Conservation (phyloP, 2,113 vertebrate genomes). For the Paedocypris sp. region DNA sequence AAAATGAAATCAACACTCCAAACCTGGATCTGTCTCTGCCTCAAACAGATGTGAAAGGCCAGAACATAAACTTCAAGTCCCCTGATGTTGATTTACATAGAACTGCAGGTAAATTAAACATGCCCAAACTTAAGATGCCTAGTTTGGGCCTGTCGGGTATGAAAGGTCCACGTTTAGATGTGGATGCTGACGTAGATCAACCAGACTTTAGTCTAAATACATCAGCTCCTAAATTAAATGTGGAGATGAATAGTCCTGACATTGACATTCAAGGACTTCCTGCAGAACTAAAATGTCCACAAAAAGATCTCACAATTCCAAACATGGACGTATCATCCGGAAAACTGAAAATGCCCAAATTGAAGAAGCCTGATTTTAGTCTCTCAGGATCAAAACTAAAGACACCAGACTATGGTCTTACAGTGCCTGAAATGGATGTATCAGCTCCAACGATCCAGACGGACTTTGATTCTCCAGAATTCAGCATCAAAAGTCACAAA, state of each 20-base stretch:
- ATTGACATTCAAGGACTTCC: slow-evolving; percentile 35
- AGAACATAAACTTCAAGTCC: slow-evolving; percentile 38
- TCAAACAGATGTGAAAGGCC: slow-evolving; percentile 22
- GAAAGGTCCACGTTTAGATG: slow-evolving; percentile 36
- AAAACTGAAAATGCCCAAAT: slow-evolving; percentile 30
- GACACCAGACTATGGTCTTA: slow-evolving; percentile 30
- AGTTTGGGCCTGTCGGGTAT: slow-evolving; percentile 21
- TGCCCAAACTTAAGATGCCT: slow-evolving; percentile 40
- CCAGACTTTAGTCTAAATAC: slow-evolving; percentile 13
- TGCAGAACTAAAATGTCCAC: slow-evolving; percentile 20
- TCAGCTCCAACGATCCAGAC: slow-evolving; percentile 44
- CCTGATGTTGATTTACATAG: slow-evolving; percentile 37
- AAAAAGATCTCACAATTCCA: slow-evolving; percentile 17
- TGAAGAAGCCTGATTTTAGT: slow-evolving; percentile 19
- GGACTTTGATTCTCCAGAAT: slow-evolving; percentile 33
- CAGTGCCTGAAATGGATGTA: slow-evolving; percentile 35
- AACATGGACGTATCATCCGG: slow-evolving; percentile 16
- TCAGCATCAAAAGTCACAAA: background rate
- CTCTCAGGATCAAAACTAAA: slow-evolving; percentile 29
- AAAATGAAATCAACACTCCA: slow-evolving; percentile 39
- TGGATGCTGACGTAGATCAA: slow-evolving; percentile 27
- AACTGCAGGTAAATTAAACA: slow-evolving; percentile 34
- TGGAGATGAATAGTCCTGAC: slow-evolving; percentile 31
- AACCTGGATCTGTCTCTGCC: slow-evolving; percentile 35
- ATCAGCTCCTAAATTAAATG: slow-evolving; percentile 15